These are phyloP conservation scores for Phrynocephalus versicolor DNA, from an alignment of 2,113 vertebrate genomes.

Conservation along the genomic window DNA sequence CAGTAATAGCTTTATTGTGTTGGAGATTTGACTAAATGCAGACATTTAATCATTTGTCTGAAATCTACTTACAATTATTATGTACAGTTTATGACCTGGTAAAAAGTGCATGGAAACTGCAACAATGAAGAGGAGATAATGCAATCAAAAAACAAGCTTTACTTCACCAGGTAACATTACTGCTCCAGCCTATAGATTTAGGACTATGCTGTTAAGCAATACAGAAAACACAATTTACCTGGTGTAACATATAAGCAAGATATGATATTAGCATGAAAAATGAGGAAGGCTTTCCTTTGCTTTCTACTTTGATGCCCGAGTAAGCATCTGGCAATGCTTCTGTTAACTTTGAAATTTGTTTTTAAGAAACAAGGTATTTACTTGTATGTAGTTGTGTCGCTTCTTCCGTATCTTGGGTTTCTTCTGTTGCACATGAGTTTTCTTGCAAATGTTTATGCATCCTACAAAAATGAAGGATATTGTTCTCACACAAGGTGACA, in stretches of 20 bases:
- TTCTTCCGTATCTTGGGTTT: conserved; percentile 19
- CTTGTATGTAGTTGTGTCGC: conserved; percentile 35
- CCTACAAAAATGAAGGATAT: conserved; percentile 52
- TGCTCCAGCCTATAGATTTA: neutral
- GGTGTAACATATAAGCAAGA: neutral
- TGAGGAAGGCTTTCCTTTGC: neutral
- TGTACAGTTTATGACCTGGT: too few species aligned
- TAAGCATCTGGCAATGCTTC: neutral
- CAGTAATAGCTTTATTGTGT: too few species aligned
- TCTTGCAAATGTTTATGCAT: conserved; percentile 24
- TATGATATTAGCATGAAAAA: neutral
- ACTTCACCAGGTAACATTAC: neutral
- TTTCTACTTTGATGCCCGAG: neutral
- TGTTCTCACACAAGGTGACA: neutral
- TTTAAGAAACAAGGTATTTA: conserved; percentile 16
- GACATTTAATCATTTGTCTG: neutral
- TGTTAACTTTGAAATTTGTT: neutral
- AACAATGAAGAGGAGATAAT: neutral
- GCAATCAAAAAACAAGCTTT: neutral
- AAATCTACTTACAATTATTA: neutral
- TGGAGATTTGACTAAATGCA: neutral
- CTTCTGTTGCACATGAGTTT: conserved; percentile 33
- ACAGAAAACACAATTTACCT: neutral
- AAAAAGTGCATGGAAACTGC: neutral
- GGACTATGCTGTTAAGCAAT: neutral